Evolutionary conservation across 1,140 invertebrate species (phyloP), one percentile per base, ranked within the genome.

Genomic region (Mamestra configurata): DNA sequence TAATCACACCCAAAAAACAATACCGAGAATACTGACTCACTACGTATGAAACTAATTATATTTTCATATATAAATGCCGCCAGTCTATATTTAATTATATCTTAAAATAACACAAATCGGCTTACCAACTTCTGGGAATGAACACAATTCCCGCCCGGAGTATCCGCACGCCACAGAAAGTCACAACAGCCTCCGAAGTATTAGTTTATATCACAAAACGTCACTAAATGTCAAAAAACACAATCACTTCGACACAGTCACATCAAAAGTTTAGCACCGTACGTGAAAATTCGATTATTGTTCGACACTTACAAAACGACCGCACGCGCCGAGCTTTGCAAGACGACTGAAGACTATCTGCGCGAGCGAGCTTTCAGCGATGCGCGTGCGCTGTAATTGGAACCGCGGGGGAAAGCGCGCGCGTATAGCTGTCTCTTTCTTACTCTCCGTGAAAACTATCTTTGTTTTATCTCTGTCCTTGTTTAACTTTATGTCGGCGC

Each of bases 51-150:
- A 92, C 89, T 92, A 92, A 93, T 93, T 92, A 94, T 88, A 81
- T 90, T 90, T 91, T 91, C 89, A 92, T 91, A 90, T 91, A 90
- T 90, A 89, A 73, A 82, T 83, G 79, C 83, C 85, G 81, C 82
- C 81, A 88, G 87, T 92, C 93, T 94, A 93, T 90, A 93, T 93
- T 92, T 94, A 93, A 94, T 93, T 92, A 92, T 90, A 92, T 90
- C 92, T 90, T 87, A 93, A 93, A 93, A 94, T 94, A 94, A 93
- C 90, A 90, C 87, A 88, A 92, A 92, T 89, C 86, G 49, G 68
- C 92, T 94, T 91, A 94, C 92, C 91, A 88, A 82, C 79, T 89
- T 87, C 86, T 85, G 70, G 83, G 85, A 89, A 90, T 84, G 84
- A 88, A 82, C 57, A 89, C 79, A 82, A 86, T 82, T 85, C 84